These are phyloP conservation scores for Uria aalge DNA, from an alignment of 2,113 vertebrate species.

Conservation along the genomic window DNA sequence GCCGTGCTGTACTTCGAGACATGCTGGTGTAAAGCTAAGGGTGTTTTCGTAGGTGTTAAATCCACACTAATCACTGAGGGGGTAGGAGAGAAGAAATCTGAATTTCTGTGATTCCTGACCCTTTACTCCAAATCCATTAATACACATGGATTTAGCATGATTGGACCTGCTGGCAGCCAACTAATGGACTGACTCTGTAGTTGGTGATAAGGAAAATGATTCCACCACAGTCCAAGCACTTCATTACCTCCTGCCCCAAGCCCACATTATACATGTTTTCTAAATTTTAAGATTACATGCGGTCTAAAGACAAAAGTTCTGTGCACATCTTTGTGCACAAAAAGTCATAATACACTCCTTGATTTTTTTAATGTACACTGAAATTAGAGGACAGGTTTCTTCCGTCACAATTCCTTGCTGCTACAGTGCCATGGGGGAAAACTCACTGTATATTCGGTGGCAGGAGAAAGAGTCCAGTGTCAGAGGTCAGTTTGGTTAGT, in stretches of 20 bases:
- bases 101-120: constrained; percentile 16
- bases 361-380: background rate
- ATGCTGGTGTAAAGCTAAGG: background rate
- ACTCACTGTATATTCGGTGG: background rate
- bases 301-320: background rate
- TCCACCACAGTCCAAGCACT: background rate
- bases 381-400: background rate
- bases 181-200: constrained; percentile 4
- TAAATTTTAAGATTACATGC: background rate
- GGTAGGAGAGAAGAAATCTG: background rate
- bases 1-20: background rate
- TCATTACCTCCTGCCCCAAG: background rate
- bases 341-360: background rate
- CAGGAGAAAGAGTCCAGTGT: background rate
- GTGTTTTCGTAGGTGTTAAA: background rate
- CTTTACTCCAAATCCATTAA: constrained; percentile 31
- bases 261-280: background rate
- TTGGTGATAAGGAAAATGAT: constrained; percentile 32
- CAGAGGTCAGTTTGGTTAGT: background rate
- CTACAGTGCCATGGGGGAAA: background rate
- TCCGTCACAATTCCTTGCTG: background rate
- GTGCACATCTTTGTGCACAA: background rate
- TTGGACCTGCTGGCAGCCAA: background rate
- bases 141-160: constrained; percentile 10
- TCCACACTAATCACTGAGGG: background rate